phyloP scores from a whole-genome alignment of 2,113 vertebrate genomes.

The Vulpes lagopus region DNA sequence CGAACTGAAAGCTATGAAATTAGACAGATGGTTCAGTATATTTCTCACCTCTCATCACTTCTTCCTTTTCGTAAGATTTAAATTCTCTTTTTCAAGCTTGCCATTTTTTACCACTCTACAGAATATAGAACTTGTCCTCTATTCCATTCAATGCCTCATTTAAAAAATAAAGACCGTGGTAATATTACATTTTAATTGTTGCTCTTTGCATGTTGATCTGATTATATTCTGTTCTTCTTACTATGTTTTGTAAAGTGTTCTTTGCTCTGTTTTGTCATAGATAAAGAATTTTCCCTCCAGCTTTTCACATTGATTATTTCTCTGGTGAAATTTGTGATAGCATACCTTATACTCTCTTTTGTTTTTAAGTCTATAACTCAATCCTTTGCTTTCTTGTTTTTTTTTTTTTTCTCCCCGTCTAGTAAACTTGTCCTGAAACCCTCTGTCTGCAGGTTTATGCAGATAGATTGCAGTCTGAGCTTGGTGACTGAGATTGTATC shows the following conservation, averaged over 20 bases:
- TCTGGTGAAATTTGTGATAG: not conserved
- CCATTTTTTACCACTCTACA: not conserved
- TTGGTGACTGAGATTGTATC: constrained; percentile 64
- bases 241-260: constrained; percentile 20
- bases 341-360: not conserved
- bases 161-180: not conserved
- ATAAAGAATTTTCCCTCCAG: not conserved
- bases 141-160: not conserved
- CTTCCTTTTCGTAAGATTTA: constrained; percentile 61
- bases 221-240: constrained; percentile 46
- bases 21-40: constrained; percentile 32
- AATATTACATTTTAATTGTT: constrained; percentile 33
- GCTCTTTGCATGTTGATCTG: constrained; percentile 25
- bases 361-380: constrained; percentile 12
- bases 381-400: constrained; percentile 22
- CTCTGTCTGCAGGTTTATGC: constrained; percentile 53
- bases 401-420: accelerated
- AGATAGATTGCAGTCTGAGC: constrained; percentile 71
- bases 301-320: constrained; percentile 27
- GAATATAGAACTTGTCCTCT: not conserved
- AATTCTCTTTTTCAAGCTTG: constrained; percentile 61
- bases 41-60: constrained; percentile 48
- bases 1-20: not conserved
- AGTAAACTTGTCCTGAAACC: constrained; percentile 56
- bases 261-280: constrained; percentile 25